These are phyloP conservation scores for Trachops cirrhosus DNA, from an alignment of 2,797 vertebrate species.

Conservation along the genomic window DNA sequence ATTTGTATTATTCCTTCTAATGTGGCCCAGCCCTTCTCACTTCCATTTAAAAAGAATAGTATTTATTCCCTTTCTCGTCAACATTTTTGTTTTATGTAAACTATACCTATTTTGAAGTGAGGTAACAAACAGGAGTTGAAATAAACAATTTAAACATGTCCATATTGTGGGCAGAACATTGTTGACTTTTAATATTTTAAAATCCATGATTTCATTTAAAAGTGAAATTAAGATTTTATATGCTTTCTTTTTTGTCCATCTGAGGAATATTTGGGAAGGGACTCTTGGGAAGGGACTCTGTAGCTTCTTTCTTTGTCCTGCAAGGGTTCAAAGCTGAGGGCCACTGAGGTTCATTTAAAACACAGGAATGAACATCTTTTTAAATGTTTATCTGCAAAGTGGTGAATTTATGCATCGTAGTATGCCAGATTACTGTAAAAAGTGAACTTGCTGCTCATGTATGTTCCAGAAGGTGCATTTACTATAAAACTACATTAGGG, in stretches of 20 bases:
- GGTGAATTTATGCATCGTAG: not conserved
- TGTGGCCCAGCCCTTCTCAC: not conserved
- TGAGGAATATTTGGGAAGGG: not conserved
- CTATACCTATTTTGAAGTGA: not conserved
- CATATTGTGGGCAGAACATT: not conserved
- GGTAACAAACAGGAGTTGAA: not conserved
- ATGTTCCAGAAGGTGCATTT: not conserved
- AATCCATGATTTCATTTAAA: not conserved
- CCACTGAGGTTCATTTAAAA: not conserved
- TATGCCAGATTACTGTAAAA: not conserved
- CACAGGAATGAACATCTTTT: not conserved
- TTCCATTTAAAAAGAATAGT: not conserved
- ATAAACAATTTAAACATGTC: not conserved
- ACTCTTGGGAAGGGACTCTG: rapidly evolving
- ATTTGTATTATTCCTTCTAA: not conserved
- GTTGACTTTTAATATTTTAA: not conserved
- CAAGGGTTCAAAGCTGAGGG: not conserved
- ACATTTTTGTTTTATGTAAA: not conserved
- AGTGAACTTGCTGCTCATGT: not conserved
- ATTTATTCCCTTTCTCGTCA: not conserved
- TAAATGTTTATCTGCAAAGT: not conserved
- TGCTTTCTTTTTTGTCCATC: not conserved
- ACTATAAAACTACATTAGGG: conserved; percentile 6
- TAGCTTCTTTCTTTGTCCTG: not conserved
- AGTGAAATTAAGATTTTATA: not conserved